Percentiles rank a stretch among this genome's conserved stretches.
Evolutionary conservation across 2,113 vertebrate genomes (phyloP).

Genomic region (Actenoides lindsayi): DNA sequence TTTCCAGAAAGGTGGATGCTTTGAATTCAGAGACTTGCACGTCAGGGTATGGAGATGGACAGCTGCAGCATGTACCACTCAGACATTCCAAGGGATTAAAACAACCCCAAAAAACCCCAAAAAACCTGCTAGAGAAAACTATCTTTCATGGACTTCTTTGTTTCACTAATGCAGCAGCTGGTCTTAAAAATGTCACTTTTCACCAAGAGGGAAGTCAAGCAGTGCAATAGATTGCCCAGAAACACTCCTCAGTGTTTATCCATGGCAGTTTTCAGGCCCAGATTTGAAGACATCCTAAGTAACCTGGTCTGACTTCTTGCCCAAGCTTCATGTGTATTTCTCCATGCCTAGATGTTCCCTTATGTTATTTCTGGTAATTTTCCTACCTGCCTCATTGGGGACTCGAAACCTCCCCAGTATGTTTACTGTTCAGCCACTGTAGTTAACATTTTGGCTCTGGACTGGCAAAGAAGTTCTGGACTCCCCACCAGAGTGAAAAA

Average conservation of each 20-base stretch:
- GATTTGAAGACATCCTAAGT: neutral
- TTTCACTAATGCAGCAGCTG: neutral
- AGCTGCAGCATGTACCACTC: neutral
- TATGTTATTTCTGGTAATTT: neutral
- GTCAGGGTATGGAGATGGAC: neutral
- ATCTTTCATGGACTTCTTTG: neutral
- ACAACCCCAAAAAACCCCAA: too few species aligned
- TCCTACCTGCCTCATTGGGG: neutral
- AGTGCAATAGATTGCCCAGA: neutral
- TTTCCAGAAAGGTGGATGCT: neutral
- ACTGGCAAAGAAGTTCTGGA: neutral
- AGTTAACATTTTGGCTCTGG: neutral
- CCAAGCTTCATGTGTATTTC: neutral
- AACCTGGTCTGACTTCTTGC: neutral
- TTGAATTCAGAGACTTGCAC: neutral
- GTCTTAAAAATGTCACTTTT: neutral
- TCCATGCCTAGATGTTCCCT: neutral
- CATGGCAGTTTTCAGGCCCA: neutral
- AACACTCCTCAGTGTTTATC: neutral
- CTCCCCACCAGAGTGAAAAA: neutral
- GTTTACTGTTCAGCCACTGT: neutral
- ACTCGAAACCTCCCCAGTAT: neutral
- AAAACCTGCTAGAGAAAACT: neutral
- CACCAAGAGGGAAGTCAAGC: neutral
- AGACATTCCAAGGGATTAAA: neutral